A percentile compares a stretch with the other conserved stretches of the same genome.
Evolutionary conservation across 2,113 vertebrate genomes (phyloP).

Genomic region (Podilymbus podiceps): DNA sequence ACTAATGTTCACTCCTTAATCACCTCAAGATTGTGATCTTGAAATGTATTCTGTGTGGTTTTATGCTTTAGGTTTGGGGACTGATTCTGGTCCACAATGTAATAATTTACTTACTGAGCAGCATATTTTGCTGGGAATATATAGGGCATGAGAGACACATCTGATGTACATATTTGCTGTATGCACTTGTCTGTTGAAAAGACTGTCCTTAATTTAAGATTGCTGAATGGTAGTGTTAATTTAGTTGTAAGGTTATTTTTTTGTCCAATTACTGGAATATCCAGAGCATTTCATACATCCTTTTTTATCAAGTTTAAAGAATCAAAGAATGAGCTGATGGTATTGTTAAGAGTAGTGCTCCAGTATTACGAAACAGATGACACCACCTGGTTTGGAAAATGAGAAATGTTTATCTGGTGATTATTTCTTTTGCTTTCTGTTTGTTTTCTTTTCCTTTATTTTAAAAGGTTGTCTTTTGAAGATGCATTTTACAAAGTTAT

Average conservation of each 20-base stretch:
- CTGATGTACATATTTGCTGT: not conserved
- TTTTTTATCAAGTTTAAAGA: not conserved
- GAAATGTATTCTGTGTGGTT: not conserved
- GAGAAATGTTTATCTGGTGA: not conserved
- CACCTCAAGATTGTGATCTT: not conserved
- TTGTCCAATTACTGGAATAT: not conserved
- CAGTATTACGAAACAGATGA: no score
- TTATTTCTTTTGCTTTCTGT: not conserved
- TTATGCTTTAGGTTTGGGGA: not conserved
- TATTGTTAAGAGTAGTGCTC: not conserved
- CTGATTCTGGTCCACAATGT: not conserved
- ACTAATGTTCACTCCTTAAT: not conserved
- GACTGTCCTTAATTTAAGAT: not conserved
- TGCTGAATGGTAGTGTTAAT: not conserved
- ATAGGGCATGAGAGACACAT: not conserved
- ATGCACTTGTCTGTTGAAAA: not conserved
- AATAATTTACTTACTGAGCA: not conserved
- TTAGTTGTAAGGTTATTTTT: not conserved
- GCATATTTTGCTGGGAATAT: not conserved
- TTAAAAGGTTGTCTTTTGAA: not conserved
- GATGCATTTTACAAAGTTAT: not conserved
- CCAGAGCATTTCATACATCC: not conserved
- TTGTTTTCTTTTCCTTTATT: not conserved
- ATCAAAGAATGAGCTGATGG: not conserved
- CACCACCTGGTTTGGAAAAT: not conserved